Conservation (phyloP, 1,140 invertebrate genomes). For the Pachyrhynchus sulphureomaculatus region DNA sequence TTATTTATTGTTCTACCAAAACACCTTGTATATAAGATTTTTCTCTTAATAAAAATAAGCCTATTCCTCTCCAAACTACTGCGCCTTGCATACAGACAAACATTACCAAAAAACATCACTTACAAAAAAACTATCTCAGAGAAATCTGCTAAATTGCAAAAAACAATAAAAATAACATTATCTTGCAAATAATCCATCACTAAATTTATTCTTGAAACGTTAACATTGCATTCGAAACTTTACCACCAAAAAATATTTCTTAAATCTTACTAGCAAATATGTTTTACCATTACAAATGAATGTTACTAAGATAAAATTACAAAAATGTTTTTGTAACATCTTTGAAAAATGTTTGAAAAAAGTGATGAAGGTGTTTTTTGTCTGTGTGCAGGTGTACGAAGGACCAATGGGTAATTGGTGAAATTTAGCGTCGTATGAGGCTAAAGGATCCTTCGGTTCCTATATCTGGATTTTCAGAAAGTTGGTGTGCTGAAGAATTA, state of each 20-base stretch:
- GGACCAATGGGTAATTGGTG: slow-evolving; percentile 5
- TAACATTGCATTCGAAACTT: no score
- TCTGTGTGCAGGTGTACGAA: slow-evolving; percentile 52
- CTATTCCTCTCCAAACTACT: slow-evolving; percentile 23
- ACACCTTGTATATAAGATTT: background rate
- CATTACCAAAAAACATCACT: slow-evolving; percentile 44
- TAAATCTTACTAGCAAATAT: no score
- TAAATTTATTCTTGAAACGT: background rate
- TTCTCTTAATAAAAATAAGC: background rate
- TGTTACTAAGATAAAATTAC: no score
- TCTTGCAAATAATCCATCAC: background rate
- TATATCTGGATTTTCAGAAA: background rate
- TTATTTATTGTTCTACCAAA: slow-evolving; percentile 17
- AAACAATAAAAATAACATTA: background rate
- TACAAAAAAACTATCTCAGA: slow-evolving; percentile 34
- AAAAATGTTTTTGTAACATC: no score
- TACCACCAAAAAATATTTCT: no score
- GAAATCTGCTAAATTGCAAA: background rate
- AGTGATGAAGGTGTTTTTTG: slow-evolving; percentile 38
- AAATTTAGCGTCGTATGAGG: background rate
- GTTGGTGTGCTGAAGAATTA: background rate
- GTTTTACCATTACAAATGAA: no score
- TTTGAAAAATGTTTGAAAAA: background rate
- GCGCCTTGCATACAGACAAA: slow-evolving; percentile 53
- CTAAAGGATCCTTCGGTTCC: background rate